These are phyloP conservation scores for Melanotaenia boesemani DNA, from an alignment of 2,797 vertebrate species.

Conservation along the genomic window DNA sequence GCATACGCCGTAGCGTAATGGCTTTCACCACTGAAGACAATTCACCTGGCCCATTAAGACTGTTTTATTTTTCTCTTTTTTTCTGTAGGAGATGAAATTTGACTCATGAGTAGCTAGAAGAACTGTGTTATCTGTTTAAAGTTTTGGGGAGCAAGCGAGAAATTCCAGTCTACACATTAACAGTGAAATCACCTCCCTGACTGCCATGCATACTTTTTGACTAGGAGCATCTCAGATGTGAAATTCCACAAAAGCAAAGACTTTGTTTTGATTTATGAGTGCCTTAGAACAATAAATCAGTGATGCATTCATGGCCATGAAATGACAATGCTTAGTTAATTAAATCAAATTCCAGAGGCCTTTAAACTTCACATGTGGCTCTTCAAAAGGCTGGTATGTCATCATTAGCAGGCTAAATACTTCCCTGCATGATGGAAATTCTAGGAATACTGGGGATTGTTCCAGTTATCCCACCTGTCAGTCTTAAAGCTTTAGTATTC, in stretches of 20 bases:
- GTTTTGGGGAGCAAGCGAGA: slow-evolving; percentile 27
- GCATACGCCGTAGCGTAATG: slow-evolving; percentile 7
- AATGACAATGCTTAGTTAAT: slow-evolving; percentile 27
- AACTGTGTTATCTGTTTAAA: slow-evolving; percentile 10
- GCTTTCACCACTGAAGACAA: slow-evolving; percentile 1
- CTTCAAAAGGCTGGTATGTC: not conserved
- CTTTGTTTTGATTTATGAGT: slow-evolving; percentile 19
- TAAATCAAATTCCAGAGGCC: slow-evolving; percentile 19
- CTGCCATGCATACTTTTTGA: not conserved
- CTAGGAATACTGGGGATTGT: slow-evolving; percentile 19
- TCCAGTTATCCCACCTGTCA: slow-evolving; percentile 4
- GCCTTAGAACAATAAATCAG: slow-evolving; percentile 17
- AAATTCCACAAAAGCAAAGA: not conserved
- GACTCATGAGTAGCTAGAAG: not conserved
- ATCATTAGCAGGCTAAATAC: slow-evolving; percentile 13
- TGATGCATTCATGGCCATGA: slow-evolving; percentile 5
- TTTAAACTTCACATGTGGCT: slow-evolving; percentile 11
- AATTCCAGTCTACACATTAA: slow-evolving; percentile 29
- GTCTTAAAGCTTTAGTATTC: not conserved
- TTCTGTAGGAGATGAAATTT: not conserved
- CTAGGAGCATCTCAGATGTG: not conserved
- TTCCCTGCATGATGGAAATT: slow-evolving; percentile 23
- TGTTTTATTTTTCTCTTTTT: not conserved
- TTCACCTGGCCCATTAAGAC: slow-evolving; percentile 15
- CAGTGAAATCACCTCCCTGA: slow-evolving; percentile 34